Evolutionary conservation across 2,113 vertebrate species (phyloP).

Genomic region (Columba livia): DNA sequence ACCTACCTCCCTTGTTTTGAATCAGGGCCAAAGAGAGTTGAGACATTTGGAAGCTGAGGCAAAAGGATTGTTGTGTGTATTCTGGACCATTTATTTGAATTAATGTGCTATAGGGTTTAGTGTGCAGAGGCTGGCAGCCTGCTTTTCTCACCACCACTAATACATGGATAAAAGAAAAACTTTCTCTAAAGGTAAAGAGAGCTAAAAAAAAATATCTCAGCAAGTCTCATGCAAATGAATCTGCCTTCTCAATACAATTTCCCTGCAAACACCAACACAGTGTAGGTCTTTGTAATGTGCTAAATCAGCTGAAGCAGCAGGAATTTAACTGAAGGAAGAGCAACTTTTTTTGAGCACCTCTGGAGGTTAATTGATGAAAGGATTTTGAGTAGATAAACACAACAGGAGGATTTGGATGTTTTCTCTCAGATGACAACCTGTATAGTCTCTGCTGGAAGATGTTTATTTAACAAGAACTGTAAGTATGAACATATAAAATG

Average conservation of each 20-base stretch:
- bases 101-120: not conserved
- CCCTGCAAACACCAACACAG: conserved; percentile 2
- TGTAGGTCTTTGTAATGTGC: conserved; percentile 26
- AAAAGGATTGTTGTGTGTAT: not conserved
- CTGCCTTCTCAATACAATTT: conserved; percentile 11
- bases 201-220: not conserved
- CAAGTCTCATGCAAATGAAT: conserved; percentile 48
- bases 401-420: conserved; percentile 38
- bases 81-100: not conserved
- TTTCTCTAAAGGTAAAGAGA: conserved; percentile 22
- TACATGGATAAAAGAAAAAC: not conserved
- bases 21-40: rapidly evolving
- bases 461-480: conserved; percentile 7
- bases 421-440: not conserved
- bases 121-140: not conserved
- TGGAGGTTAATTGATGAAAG: conserved; percentile 60
- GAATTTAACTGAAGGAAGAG: conserved; percentile 25
- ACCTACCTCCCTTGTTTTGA: not conserved
- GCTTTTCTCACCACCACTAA: not conserved
- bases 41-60: not conserved
- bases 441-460: not conserved
- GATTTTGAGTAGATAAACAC: conserved; percentile 43
- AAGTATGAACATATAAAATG: not conserved
- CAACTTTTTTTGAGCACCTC: conserved; percentile 42
- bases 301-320: conserved; percentile 57